These are phyloP conservation scores for Holotrichia oblita DNA, from an alignment of 1,140 invertebrate species.

Conservation along the genomic window DNA sequence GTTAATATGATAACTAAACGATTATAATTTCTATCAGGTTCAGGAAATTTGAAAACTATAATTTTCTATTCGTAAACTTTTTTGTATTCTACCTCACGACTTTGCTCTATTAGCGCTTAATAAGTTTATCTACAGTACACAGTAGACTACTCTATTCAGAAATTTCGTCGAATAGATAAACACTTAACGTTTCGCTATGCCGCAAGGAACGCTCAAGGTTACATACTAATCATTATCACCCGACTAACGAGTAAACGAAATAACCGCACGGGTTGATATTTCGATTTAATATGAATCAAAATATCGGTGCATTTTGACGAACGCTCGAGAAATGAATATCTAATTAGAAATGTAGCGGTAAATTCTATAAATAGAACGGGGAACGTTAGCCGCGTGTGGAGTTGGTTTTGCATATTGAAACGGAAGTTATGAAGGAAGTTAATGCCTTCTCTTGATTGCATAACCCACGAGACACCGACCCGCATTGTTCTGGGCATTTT, in stretches of 20 bases:
- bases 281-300: not conserved
- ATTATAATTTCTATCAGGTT: too few species aligned
- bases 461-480: conserved; percentile 29
- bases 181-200: not conserved
- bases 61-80: too few species aligned
- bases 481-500: conserved; percentile 20
- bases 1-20: too few species aligned
- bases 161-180: not conserved
- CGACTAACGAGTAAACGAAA: not conserved
- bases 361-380: conserved; percentile 29
- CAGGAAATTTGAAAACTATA: too few species aligned
- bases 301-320: conserved; percentile 24
- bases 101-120: not conserved
- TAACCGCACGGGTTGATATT: not conserved
- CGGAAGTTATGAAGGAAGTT: conserved; percentile 33
- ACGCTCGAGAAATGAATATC: conserved; percentile 31
- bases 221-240: conserved; percentile 12
- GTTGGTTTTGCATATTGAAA: conserved; percentile 18
- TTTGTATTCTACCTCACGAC: not conserved
- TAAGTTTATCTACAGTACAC: not conserved
- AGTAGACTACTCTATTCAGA: not conserved
- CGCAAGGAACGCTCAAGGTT: not conserved
- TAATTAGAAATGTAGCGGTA: conserved; percentile 30
- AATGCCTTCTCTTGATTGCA: conserved; percentile 22
- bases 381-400: conserved; percentile 13